A percentile compares a stretch with the other conserved stretches of the same genome.
These are phyloP conservation scores for Lordiphosa andalusiaca DNA, from an alignment of 2,888 invertebrate species.

Conservation along the genomic window DNA sequence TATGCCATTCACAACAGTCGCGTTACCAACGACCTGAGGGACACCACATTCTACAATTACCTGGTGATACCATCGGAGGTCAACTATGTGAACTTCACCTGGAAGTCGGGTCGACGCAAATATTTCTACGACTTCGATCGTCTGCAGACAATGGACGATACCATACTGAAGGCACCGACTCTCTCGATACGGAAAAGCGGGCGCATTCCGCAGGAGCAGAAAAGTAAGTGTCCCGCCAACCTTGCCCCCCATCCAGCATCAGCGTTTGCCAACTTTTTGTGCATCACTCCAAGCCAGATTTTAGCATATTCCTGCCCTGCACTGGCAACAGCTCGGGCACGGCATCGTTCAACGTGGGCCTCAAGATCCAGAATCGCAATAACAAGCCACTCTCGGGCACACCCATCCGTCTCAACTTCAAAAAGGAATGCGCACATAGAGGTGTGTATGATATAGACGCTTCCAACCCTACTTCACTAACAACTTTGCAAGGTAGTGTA, in stretches of 20 bases:
- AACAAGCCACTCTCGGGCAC: constrained; percentile 91
- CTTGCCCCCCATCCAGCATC: too few species aligned
- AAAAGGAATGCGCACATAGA: constrained; percentile 96
- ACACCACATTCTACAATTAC: constrained; percentile 94
- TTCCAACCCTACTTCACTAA: constrained; percentile 80
- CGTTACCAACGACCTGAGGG: constrained; percentile 91
- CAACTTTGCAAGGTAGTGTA: constrained; percentile 81
- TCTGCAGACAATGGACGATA: constrained; percentile 90
- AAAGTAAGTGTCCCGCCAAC: constrained; percentile 83
- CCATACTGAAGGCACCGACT: constrained; percentile 91
- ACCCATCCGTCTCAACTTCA: constrained; percentile 90
- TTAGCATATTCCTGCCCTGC: constrained; percentile 93
- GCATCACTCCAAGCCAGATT: constrained; percentile 82
- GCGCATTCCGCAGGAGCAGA: constrained; percentile 90
- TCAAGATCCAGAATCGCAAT: constrained; percentile 90
- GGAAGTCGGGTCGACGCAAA: constrained; percentile 90
- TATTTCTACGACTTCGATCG: constrained; percentile 93
- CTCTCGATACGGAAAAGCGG: constrained; percentile 93
- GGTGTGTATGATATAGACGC: constrained; percentile 86
- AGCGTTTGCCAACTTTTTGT: not conserved
- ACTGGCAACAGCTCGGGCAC: constrained; percentile 93
- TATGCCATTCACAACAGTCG: constrained; percentile 93
- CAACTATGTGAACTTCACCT: constrained; percentile 93
- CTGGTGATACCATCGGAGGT: constrained; percentile 95
- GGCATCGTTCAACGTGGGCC: constrained; percentile 92